A percentile compares a stretch with the other conserved stretches of the same genome.
phyloP scores from a whole-genome alignment of 2,797 vertebrate genomes.

The Mycteria americana region DNA sequence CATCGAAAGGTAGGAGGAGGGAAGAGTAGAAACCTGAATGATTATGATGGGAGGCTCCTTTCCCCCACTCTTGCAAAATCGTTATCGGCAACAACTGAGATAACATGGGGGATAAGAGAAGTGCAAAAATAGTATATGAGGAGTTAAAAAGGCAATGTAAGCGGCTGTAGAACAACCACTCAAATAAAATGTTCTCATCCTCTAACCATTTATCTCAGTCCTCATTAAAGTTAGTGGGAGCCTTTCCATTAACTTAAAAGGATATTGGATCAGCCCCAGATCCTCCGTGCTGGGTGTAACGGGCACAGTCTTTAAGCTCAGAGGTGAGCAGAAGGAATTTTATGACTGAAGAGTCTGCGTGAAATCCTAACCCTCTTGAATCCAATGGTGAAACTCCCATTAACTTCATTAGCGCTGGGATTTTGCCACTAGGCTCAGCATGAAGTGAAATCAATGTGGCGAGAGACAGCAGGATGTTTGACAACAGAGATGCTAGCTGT shows the following conservation, averaged over 20 bases:
- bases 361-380: constrained; percentile 6
- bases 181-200: background rate
- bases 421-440: constrained; percentile 22
- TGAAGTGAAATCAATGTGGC: background rate
- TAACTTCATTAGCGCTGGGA: background rate
- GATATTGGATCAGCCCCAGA: constrained; percentile 17
- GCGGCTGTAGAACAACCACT: background rate
- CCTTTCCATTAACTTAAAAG: constrained; percentile 16
- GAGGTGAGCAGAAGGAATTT: constrained; percentile 30
- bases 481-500: background rate
- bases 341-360: background rate
- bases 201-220: background rate
- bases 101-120: background rate
- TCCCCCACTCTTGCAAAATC: background rate
- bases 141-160: background rate
- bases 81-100: background rate
- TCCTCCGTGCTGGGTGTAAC: background rate
- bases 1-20: background rate
- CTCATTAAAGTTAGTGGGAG: constrained; percentile 32
- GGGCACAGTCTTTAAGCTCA: constrained; percentile 38
- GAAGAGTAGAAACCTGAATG: background rate
- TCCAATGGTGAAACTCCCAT: background rate
- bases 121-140: background rate
- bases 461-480: background rate
- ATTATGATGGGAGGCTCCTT: background rate